Conservation (phyloP, 2,113 vertebrate species). For the Cyanistes caeruleus region DNA sequence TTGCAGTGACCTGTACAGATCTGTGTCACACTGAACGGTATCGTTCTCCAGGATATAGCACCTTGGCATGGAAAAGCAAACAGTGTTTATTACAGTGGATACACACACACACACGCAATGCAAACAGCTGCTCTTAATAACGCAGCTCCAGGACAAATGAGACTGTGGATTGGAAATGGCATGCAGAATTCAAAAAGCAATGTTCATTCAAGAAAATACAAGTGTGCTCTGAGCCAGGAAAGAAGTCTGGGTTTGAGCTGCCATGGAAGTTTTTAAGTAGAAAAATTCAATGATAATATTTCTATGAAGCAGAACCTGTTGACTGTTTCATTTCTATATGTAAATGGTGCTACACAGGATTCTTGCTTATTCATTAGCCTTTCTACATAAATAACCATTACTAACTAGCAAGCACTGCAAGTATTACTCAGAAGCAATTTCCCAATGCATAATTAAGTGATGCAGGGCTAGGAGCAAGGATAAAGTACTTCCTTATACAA, state of each 20-base stretch:
- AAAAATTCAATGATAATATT: background rate
- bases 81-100: background rate
- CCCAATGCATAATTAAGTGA: background rate
- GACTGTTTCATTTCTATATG: background rate
- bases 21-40: constrained; percentile 90
- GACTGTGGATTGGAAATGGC: background rate
- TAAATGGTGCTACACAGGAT: background rate
- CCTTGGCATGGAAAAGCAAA: constrained; percentile 66
- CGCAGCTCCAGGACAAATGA: background rate
- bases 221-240: background rate
- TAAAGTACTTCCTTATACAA: background rate
- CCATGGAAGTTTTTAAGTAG: background rate
- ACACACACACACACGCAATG: background rate
- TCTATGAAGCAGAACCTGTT: background rate
- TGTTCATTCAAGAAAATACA: background rate
- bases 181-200: background rate
- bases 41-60: constrained; percentile 95
- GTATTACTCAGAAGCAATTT: constrained; percentile 8
- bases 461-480: background rate
- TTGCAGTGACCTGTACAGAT: constrained; percentile 92
- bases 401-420: background rate
- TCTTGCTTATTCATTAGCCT: background rate
- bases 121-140: background rate
- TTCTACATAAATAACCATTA: background rate
- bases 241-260: background rate